Base-by-base conservation (phyloP, 1,140 invertebrate species). In the Andricus grossulariae region DNA sequence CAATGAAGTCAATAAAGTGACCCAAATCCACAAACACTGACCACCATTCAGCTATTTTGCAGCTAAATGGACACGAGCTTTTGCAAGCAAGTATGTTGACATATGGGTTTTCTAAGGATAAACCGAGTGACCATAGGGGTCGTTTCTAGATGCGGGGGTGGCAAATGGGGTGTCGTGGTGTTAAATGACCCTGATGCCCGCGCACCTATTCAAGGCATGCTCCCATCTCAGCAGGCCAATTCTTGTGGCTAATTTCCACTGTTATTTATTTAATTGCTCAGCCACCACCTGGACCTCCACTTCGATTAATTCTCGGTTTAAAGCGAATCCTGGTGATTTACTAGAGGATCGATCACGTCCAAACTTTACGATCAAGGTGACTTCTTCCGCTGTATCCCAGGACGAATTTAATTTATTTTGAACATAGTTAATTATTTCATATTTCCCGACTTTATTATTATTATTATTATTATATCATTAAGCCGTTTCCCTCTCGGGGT, bases 171-270 rank as follows among this genome's bases (percentile, higher is more conserved):
- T 74, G 72, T 57, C 79, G 21, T 82, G 78, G 73, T 80, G 80
- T 81, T 82, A 81, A 84, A 83, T 82, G 79, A 52, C 82, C 77
- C 71, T 54, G 76, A 78, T 78, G 77, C 55, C 45, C 66, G 49
- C 66, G 73, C 39, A 72, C 25, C 76, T 51, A 77, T 57, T 75
- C 55, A 74, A 78, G 79, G 85, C 85, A 81, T 84, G 74, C 73
- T 80, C 80, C 78, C 80, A 52, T 66, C 77, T 82, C 83, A 81
- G 77, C 78, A 72, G 80, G 74, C 74, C 80, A 79, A 82, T 82
- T 84, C 80, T 88, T 90, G 81, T 51, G 84, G 81, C 73, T 83
- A 85, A 86, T 86, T 86, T 80, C 71, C 74, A 82, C 73, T 82
- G 78, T 83, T 80, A 82, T 83, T 82, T 82, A 80, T 85, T 83